Base-by-base conservation (phyloP, 1,140 invertebrate species). In the Drosophila littoralis region DNA sequence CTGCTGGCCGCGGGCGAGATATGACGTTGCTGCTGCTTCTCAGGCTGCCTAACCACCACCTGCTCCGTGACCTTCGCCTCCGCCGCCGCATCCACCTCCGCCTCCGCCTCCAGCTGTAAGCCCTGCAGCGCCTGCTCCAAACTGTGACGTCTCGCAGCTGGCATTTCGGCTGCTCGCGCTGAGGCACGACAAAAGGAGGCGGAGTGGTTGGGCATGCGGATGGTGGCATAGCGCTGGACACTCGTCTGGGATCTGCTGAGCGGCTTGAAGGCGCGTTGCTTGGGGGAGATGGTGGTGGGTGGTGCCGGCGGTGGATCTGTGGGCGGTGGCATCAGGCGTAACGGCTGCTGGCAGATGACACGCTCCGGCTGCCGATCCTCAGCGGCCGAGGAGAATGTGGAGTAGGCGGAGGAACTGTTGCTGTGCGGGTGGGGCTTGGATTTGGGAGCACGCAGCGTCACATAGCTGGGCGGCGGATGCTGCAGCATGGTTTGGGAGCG, bases 401-500 rank as follows among this genome's bases (percentile, higher is more conserved):
- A 73, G 43, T 88, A 82, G 17, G 72, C 65, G 9, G 76, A 81
- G 55, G 73, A 70, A 52, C 48, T 71, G 70, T 54, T 68, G 68
- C 69, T 84, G 50, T 36, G 35, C n/a, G 64, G 46, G 8, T 48
- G 28, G 15, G 51, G 70, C 8, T 79, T 67, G 3, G 43, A 6
- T 48, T 75, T 38, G 17, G 55, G 5, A 35, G 81, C 22, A 61
- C 81, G 64, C 35, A 86, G 7, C 9, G 81, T 85, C 13, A 33
- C 82, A 38, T 81, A 85, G 8, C 69, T 77, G 74, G 72, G 63
- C 9, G 76, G 55, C 48, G 43, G 9, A 48, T 67, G 57, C 33
- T 85, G 85, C 48, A 70, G 13, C 89, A 92, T 88, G 0, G 91
- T 92, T 9, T 92, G 91, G 0, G 85, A 90, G 33, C 91, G 78